Evolutionary conservation across 2,113 vertebrate genomes (phyloP).

Genomic region (Perca flavescens): DNA sequence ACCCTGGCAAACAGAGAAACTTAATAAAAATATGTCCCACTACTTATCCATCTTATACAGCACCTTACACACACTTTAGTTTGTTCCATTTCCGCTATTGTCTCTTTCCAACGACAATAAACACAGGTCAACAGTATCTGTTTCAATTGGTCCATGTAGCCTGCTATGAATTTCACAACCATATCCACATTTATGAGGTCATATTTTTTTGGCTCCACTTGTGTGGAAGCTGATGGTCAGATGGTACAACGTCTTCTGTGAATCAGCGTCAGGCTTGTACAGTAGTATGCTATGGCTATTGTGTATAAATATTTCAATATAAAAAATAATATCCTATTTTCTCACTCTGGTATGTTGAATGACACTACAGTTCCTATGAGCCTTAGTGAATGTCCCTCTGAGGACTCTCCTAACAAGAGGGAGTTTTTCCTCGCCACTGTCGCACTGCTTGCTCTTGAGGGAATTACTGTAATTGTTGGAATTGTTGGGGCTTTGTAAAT

Average conservation of each 20-base stretch:
- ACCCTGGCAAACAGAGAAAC: constrained; percentile 79
- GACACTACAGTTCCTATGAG: background rate
- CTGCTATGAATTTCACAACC: background rate
- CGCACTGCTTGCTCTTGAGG: too few species aligned
- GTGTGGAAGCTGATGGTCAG: constrained; percentile 1
- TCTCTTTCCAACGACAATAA: background rate
- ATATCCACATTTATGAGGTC: background rate
- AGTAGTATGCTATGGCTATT: too few species aligned
- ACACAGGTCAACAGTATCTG: background rate
- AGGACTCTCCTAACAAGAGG: background rate
- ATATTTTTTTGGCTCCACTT: background rate
- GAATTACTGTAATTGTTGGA: too few species aligned
- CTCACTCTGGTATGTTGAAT: background rate
- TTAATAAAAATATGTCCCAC: background rate
- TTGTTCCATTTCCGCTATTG: background rate
- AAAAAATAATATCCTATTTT: background rate
- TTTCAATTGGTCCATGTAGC: background rate
- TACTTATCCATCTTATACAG: background rate
- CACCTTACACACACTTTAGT: background rate
- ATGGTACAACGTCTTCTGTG: background rate
- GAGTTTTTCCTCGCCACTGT: too few species aligned
- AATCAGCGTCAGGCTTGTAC: background rate
- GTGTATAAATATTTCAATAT: background rate
- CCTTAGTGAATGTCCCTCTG: background rate
- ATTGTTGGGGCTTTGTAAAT: too few species aligned